Percentiles rank a stretch among this genome's conserved stretches.
These are phyloP conservation scores for Adela reaumurella DNA, from an alignment of 2,888 invertebrate species.

Conservation along the genomic window DNA sequence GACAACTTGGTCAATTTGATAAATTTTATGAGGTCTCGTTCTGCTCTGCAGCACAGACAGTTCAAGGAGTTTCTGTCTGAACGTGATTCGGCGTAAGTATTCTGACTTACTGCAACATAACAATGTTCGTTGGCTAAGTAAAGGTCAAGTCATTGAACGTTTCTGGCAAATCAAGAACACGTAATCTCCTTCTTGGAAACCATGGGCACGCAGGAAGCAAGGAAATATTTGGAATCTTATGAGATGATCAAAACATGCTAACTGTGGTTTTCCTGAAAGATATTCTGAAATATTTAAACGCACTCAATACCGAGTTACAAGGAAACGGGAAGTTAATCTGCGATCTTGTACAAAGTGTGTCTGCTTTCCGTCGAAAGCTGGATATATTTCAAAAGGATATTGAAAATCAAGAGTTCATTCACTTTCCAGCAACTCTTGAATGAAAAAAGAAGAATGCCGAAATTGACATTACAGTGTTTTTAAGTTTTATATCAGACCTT, in stretches of 20 bases:
- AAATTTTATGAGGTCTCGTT: no score
- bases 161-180: slow-evolving; percentile 14
- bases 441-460: no score
- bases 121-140: slow-evolving; percentile 11
- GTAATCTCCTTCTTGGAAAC: slow-evolving; percentile 17
- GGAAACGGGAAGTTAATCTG: no score
- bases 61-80: slow-evolving; percentile 11
- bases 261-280: slow-evolving; percentile 12
- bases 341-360: no score
- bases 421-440: no score
- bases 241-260: slow-evolving; percentile 12
- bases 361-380: no score
- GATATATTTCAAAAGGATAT: no score
- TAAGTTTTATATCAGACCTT: no score
- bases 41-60: slow-evolving; percentile 14
- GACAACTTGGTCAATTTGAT: no score
- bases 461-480: no score
- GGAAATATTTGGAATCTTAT: slow-evolving; percentile 14
- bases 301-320: slow-evolving; percentile 14
- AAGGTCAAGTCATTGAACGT: slow-evolving; percentile 11
- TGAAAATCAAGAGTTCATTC: no score
- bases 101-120: slow-evolving; percentile 17
- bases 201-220: no score
- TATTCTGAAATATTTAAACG: slow-evolving; percentile 11
- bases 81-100: slow-evolving; percentile 17